phyloP scores from a whole-genome alignment of 2,888 invertebrate genomes.

The Dermolepida albohirtum region DNA sequence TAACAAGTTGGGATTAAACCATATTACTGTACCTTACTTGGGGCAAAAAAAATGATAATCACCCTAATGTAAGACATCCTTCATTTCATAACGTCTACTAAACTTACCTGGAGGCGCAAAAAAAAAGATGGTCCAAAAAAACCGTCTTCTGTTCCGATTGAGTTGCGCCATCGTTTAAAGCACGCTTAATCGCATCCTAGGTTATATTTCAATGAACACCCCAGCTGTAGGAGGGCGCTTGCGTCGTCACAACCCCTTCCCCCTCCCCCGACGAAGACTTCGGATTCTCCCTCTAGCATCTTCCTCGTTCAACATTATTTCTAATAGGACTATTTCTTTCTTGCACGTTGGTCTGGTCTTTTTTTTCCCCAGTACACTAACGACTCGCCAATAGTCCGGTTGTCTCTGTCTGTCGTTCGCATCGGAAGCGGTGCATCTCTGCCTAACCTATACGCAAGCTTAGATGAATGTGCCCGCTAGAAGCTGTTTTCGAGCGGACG shows the following conservation, averaged over 20 bases:
- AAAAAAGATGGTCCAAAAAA: background rate
- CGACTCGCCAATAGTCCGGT: conserved; percentile 6
- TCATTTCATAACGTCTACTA: background rate
- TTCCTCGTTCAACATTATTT: background rate
- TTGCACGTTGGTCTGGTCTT: background rate
- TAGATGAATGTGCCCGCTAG: background rate
- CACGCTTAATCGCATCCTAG: conserved; percentile 4
- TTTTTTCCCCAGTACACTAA: background rate
- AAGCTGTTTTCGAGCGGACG: too few species aligned
- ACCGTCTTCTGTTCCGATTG: conserved; percentile 6
- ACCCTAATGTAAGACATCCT: too few species aligned
- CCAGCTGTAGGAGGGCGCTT: conserved; percentile 8
- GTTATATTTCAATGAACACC: conserved; percentile 35
- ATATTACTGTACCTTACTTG: too few species aligned
- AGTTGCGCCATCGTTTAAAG: conserved; percentile 3
- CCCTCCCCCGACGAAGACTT: conserved; percentile 4
- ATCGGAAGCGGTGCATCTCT: background rate
- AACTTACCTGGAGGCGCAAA: background rate
- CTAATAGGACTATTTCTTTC: background rate
- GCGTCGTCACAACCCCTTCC: conserved; percentile 18
- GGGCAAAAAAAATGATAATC: too few species aligned
- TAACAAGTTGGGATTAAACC: too few species aligned
- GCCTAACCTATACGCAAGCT: background rate
- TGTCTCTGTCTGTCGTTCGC: conserved; percentile 16
- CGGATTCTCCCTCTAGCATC: background rate